phyloP scores from a whole-genome alignment of 1,140 invertebrate species.

The Drosophila nikananu region DNA sequence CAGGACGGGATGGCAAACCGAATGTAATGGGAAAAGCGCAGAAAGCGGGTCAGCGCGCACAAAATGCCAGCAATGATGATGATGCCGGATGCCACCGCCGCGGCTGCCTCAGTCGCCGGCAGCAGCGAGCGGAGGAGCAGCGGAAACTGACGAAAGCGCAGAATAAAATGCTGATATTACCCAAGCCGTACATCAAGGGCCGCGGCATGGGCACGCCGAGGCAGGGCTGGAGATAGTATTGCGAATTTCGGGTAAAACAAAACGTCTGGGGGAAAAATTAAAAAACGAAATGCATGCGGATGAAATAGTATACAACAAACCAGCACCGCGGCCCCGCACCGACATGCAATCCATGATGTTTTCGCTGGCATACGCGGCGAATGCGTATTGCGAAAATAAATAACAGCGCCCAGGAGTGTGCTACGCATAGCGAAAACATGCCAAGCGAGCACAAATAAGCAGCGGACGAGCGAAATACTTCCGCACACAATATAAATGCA shows the following conservation, averaged over 20 bases:
- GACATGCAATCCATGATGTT: slow-evolving; percentile 11
- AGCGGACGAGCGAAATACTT: slow-evolving; percentile 4
- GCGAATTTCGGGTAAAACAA: slow-evolving; percentile 73
- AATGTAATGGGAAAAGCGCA: slow-evolving; percentile 80
- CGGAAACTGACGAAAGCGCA: slow-evolving; percentile 70
- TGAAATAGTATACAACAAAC: slow-evolving; percentile 57
- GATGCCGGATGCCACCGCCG: slow-evolving; percentile 65
- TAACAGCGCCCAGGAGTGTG: slow-evolving; percentile 61
- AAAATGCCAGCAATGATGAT: slow-evolving; percentile 78
- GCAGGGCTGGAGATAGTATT: slow-evolving; percentile 2
- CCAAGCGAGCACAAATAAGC: slow-evolving; percentile 31
- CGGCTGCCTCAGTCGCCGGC: slow-evolving; percentile 6
- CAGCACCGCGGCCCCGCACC: not conserved
- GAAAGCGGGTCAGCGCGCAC: slow-evolving; percentile 79
- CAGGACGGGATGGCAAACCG: slow-evolving; percentile 57
- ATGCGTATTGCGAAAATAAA: slow-evolving; percentile 69
- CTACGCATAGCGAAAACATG: slow-evolving; percentile 39
- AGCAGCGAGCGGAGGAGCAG: slow-evolving; percentile 8
- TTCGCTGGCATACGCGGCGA: slow-evolving; percentile 48
- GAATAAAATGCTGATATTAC: slow-evolving; percentile 81
- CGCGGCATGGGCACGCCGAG: slow-evolving; percentile 6
- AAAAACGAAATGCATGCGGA: slow-evolving; percentile 44
- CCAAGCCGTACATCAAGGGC: slow-evolving; percentile 46
- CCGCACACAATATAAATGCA: slow-evolving; percentile 2
- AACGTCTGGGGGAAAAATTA: slow-evolving; percentile 49